Base-by-base conservation (phyloP, 2,888 invertebrate genomes). In the Andrena haemorrhoa region DNA sequence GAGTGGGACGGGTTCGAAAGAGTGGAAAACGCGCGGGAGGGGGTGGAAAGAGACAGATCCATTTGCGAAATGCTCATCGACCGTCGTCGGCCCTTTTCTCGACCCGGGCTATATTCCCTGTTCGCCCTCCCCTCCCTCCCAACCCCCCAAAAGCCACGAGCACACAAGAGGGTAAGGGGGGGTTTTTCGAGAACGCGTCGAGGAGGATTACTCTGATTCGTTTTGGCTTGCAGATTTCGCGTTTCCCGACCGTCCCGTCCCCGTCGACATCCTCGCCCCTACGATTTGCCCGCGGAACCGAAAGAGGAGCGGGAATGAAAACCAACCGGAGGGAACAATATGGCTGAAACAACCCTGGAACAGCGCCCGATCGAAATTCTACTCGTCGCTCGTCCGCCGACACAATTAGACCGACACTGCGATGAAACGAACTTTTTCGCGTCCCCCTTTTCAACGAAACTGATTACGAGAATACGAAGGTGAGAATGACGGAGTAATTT, bases 51-150 rank as follows among this genome's bases (percentile, higher is more conserved):
- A 88, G 75, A 75, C 77, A 86, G 90, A 92, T 93, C 93, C 93
- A 93, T 93, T 93, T 93, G 91, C 93, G 91, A 93, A 93, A 93
- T 93, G 92, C 92, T 92, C 93, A 93, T 93, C 93, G 93, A 92
- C 91, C 91, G 87, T 88, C 87, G 85, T 85, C 86, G 83, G 84
- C 82, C 86, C 84, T 83, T 87, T 84, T 79, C 83, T 73, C 86
- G 76, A 74, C 77, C 82, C 87, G 84, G 83, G 75, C 76, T 83
- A 75, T 80, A 75, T 65, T 74, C 82, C 68, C 70, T 78, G 76
- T 51, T 63, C 58, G 8, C n/a, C n/a, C n/a, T 33, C 65, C 26
- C 12, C 41, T 4, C 41, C 41, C 41, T 41, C 16, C 41, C 41
- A 4, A 3, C 41, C 16, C 41, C 16, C 41, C 12, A 4, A 29